Evolutionary conservation across 2,113 vertebrate species (phyloP).

Genomic region (Brienomyrus longianalis): DNA sequence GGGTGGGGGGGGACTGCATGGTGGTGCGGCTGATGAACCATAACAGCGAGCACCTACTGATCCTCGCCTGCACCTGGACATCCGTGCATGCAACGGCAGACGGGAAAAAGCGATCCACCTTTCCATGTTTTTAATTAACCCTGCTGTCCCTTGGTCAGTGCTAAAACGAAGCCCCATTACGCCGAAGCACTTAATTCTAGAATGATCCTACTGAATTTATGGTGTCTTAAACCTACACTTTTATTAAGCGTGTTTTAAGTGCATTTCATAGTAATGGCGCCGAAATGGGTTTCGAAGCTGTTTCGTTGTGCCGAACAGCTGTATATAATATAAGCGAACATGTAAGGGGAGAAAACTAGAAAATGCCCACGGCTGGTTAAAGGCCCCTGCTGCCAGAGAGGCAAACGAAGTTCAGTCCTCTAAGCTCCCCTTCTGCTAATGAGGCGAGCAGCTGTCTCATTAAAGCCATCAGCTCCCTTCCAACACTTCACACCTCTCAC

Average conservation of each 20-base stretch:
- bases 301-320: neutral
- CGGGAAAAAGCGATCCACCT: neutral
- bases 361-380: neutral
- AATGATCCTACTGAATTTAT: neutral
- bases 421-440: neutral
- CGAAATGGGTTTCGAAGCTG: neutral
- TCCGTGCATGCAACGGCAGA: conserved; percentile 50
- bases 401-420: neutral
- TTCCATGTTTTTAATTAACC: neutral
- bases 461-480: conserved; percentile 12
- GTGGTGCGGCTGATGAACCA: conserved; percentile 51
- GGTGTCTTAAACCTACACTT: neutral
- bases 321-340: neutral
- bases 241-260: neutral
- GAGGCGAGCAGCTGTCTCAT: conserved; percentile 17
- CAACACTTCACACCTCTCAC: conserved; percentile 4
- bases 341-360: neutral
- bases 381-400: neutral
- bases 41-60: conserved; percentile 64
- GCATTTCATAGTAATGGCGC: neutral
- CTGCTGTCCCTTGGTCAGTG: neutral
- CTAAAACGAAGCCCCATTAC: neutral
- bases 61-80: conserved; percentile 63
- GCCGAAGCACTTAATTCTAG: neutral
- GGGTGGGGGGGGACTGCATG: neutral